phyloP scores from a whole-genome alignment of 2,797 vertebrate genomes.

The Neostethus bicornis region DNA sequence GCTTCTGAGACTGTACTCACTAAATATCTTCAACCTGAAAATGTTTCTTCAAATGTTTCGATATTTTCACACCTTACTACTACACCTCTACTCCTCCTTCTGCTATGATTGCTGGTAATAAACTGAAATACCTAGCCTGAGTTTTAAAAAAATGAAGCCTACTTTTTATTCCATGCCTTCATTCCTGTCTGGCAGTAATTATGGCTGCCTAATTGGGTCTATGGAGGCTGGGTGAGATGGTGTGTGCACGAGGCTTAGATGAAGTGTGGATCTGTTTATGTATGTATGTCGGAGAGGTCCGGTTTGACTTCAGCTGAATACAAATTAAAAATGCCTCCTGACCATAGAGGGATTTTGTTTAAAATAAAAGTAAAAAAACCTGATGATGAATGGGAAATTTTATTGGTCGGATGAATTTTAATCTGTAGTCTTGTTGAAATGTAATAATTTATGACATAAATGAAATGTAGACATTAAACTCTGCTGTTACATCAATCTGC shows the following conservation, averaged over 20 bases:
- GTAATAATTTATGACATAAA: neutral
- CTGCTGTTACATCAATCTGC: neutral
- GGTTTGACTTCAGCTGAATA: conserved; percentile 47
- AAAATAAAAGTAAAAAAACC: too few relatives aligned
- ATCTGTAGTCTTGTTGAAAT: neutral
- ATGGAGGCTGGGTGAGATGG: conserved; percentile 45
- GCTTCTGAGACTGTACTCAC: neutral
- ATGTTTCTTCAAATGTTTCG: neutral
- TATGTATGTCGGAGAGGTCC: conserved; percentile 41
- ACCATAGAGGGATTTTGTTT: conserved; percentile 48
- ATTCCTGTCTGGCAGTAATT: conserved; percentile 66
- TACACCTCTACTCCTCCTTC: conserved; percentile 5
- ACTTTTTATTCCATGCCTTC: conserved; percentile 55
- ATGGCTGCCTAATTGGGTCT: conserved; percentile 69
- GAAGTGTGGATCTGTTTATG: conserved; percentile 42
- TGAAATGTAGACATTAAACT: neutral
- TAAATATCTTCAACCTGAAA: neutral
- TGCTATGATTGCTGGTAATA: conserved; percentile 26
- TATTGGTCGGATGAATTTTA: conserved; percentile 13
- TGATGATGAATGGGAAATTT: too few relatives aligned
- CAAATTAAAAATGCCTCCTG: conserved; percentile 38
- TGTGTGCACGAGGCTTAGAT: conserved; percentile 17
- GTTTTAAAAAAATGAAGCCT: conserved; percentile 49
- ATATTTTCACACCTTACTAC: neutral
- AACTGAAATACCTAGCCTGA: conserved; percentile 32